phyloP scores from a whole-genome alignment of 2,888 invertebrate species.

The Sthenelais limicola region DNA sequence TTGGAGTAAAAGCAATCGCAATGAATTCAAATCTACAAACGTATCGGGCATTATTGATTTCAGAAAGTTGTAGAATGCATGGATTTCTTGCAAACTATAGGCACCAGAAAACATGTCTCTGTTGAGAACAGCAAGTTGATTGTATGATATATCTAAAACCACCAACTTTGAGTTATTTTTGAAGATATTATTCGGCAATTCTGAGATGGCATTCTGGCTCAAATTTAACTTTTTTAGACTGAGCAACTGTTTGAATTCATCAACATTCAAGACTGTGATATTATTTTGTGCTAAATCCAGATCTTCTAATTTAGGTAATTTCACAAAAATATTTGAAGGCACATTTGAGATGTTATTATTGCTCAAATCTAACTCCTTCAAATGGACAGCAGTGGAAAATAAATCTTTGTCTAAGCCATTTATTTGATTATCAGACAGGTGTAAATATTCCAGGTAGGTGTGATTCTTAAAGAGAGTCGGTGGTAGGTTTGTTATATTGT shows the following conservation, averaged over 20 bases:
- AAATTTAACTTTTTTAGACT: background rate
- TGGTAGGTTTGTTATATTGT: background rate
- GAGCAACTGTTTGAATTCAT: background rate
- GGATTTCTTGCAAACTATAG: background rate
- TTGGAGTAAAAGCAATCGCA: background rate
- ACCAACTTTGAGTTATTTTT: background rate
- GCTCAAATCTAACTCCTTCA: slow-evolving; percentile 18
- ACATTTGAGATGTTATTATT: slow-evolving; percentile 11
- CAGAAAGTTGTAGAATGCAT: slow-evolving; percentile 1
- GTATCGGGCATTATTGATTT: background rate
- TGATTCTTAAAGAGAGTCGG: background rate
- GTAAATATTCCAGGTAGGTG: slow-evolving; percentile 4
- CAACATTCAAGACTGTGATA: background rate
- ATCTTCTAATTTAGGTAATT: background rate
- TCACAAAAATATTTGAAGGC: background rate
- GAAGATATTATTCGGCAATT: background rate
- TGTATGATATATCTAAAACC: slow-evolving; percentile 21
- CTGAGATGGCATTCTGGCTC: slow-evolving; percentile 6
- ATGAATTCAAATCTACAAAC: slow-evolving; percentile 13
- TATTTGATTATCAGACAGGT: slow-evolving; percentile 1
- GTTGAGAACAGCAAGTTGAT: background rate
- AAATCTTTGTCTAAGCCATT: background rate
- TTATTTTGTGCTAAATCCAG: slow-evolving; percentile 1
- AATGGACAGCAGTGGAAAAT: background rate
- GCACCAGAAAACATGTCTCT: slow-evolving; percentile 4